Base-by-base conservation (phyloP, 2,113 vertebrate species). In the Clupea harengus region DNA sequence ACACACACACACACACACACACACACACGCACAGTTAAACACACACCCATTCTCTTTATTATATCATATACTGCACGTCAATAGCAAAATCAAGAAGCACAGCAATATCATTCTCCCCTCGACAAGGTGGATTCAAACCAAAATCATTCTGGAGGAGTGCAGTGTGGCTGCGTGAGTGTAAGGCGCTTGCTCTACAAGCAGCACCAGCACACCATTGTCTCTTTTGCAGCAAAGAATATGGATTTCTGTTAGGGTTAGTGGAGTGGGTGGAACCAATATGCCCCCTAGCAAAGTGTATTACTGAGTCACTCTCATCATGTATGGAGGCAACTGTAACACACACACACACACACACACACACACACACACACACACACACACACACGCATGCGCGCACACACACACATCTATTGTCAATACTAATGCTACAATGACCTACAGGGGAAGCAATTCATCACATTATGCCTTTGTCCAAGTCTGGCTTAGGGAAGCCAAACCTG, bases 301-400 rank as follows among this genome's bases (percentile, higher is more conserved):
- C 72, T 78, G 72, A 78, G 72, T 78, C 72, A 78, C 72, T 78
- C 28, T 78, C 72, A 78, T 78, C 32, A 78, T 13, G 72, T 32
- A 78, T 78, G 72, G 72, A 32, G 28, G 32, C 25, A 78, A 11
- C 72, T 72, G 64, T 39, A 11, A 39, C 10, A 39, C 72, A 32
- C 72, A 78, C 72, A 39, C 28, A 75, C 28, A 32, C 72, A 39
- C 32, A 32, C 72, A 78, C 28, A 28, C 72, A 78, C 72, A 78
- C 32, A 25, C 64, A 67, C n/a, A 25, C n/a, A 67, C 60, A 25
- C n/a, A 67, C 60, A 25, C 22, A 67, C 60, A 67, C 60, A 67
- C 60, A 67, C 60, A 67, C n/a, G 25, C 60, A 67, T 22, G 25
- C 60, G 3, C 60, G 25, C 60, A 67, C 60, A 67, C 0, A 25